phyloP scores from a whole-genome alignment of 2,797 vertebrate species.

The Muscicapa striata region DNA sequence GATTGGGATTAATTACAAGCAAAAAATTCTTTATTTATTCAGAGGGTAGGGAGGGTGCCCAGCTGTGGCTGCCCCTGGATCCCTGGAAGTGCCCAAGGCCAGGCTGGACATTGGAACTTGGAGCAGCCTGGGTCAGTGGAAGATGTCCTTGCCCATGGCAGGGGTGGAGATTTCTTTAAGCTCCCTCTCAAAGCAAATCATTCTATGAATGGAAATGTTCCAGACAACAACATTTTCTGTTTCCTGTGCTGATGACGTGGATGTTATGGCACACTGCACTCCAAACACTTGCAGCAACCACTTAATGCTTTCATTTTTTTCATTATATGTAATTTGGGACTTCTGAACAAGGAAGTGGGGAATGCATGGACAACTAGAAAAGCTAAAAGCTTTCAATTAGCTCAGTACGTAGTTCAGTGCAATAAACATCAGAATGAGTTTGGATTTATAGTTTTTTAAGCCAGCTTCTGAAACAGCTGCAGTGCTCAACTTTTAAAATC shows the following conservation, averaged over 20 bases:
- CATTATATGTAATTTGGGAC: slow-evolving; percentile 59
- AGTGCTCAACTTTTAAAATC: neutral
- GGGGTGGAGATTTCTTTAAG: neutral
- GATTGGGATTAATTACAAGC: too few relatives aligned
- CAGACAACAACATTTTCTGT: neutral
- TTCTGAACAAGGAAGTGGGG: neutral
- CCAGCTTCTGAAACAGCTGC: neutral
- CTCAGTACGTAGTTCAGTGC: neutral
- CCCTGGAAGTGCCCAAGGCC: neutral
- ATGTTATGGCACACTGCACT: slow-evolving; percentile 17
- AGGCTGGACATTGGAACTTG: neutral
- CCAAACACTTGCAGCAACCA: slow-evolving; percentile 4
- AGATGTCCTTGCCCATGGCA: neutral
- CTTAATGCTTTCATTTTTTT: slow-evolving; percentile 41
- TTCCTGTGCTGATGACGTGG: slow-evolving; percentile 25
- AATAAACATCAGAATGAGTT: slow-evolving; percentile 12
- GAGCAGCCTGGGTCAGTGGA: neutral
- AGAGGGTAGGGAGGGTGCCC: neutral
- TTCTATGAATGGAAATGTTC: neutral
- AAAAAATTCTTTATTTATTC: neutral
- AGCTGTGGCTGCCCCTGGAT: neutral
- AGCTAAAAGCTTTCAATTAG: slow-evolving; percentile 61
- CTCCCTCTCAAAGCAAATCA: neutral
- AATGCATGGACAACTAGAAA: neutral
- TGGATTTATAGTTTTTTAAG: slow-evolving; percentile 4